A percentile compares a stretch with the other conserved stretches of the same genome.
phyloP scores from a whole-genome alignment of 2,113 vertebrate genomes.

The Pterocles orientalis region DNA sequence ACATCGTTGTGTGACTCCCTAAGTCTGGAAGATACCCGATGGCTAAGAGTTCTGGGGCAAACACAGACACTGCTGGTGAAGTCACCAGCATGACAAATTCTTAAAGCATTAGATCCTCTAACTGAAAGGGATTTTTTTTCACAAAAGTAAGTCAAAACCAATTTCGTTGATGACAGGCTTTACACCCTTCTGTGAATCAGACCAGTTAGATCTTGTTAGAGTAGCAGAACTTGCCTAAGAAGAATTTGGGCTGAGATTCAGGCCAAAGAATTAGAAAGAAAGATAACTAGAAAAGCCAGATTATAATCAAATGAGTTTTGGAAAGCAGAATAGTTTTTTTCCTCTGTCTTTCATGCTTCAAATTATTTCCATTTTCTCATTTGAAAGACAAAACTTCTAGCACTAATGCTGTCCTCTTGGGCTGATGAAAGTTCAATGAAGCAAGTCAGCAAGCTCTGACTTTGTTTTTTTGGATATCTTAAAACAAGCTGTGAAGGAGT shows the following conservation, averaged over 20 bases:
- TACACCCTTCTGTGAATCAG: not conserved
- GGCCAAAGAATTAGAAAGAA: not conserved
- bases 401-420: not conserved
- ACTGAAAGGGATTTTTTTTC: not conserved
- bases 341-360: not conserved
- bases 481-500: not conserved
- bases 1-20: not conserved
- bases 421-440: not conserved
- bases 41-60: not conserved
- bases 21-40: not conserved
- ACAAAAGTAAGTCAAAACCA: not conserved
- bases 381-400: not conserved
- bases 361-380: not conserved
- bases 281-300: not conserved
- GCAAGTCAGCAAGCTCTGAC: not conserved
- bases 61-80: not conserved
- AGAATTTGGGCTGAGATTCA: not conserved
- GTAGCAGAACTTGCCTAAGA: not conserved
- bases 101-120: not conserved
- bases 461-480: not conserved
- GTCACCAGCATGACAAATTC: not conserved
- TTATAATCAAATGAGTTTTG: not conserved
- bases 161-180: not conserved
- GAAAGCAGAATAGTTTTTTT: not conserved
- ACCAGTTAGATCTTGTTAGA: constrained; percentile 17